Conservation (phyloP, 1,140 invertebrate species). For the Bombus difficillimus region DNA sequence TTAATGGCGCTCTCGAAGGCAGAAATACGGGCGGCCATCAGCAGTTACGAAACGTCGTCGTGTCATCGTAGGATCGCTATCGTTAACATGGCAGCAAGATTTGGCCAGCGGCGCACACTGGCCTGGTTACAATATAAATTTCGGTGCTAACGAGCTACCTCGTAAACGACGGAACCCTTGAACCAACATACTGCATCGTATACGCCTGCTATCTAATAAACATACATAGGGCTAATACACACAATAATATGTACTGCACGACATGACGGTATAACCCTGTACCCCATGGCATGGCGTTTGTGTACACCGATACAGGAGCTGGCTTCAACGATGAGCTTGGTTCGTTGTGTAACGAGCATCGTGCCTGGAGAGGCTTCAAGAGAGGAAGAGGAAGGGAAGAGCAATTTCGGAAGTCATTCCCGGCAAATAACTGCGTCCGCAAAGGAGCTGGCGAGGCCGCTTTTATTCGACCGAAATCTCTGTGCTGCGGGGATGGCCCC, state of each 20-base stretch:
- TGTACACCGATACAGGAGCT: conserved; percentile 2
- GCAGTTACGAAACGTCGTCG: conserved; percentile 45
- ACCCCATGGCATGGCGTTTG: neutral
- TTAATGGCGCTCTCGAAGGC: conserved; percentile 9
- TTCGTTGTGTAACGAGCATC: neutral
- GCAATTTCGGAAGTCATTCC: conserved; percentile 48
- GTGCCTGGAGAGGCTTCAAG: neutral
- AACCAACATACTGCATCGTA: conserved; percentile 47
- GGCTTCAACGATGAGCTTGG: neutral
- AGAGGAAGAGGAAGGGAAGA: neutral
- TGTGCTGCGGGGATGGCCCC: too few species aligned
- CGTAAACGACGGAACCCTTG: conserved; percentile 45
- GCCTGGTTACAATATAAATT: conserved; percentile 40
- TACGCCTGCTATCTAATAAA: conserved; percentile 46
- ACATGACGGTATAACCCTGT: conserved; percentile 33
- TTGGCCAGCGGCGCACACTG: conserved; percentile 6
- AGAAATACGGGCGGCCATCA: conserved; percentile 29
- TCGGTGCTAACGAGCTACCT: conserved; percentile 40
- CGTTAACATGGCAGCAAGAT: conserved; percentile 46
- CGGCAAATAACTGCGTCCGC: conserved; percentile 34
- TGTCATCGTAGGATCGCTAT: conserved; percentile 44
- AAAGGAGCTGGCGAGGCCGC: conserved; percentile 27
- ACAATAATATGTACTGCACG: conserved; percentile 44
- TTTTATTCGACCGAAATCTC: conserved; percentile 41
- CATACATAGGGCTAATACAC: conserved; percentile 44